Evolutionary conservation across 2,113 vertebrate species (phyloP).

Genomic region (Lutjanus erythropterus): DNA sequence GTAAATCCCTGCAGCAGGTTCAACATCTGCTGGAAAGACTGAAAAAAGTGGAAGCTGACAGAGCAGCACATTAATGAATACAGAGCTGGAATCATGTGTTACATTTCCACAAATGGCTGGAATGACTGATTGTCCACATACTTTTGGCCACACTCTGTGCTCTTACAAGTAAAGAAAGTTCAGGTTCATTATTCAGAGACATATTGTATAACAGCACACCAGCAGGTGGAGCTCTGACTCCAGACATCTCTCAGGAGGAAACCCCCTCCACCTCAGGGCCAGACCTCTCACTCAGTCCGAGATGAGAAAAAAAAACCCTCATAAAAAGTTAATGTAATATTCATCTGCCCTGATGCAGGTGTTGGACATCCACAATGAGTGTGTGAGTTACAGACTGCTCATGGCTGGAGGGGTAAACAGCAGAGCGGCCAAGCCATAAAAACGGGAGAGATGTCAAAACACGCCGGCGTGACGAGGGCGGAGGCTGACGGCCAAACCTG

Average conservation of each 20-base stretch:
- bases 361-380: slow-evolving; percentile 47
- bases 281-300: neutral
- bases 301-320: neutral
- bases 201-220: neutral
- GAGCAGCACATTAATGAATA: too few relatives aligned
- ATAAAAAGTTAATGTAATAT: slow-evolving; percentile 51
- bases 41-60: too few relatives aligned
- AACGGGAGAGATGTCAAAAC: slow-evolving; percentile 53
- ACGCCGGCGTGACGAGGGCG: slow-evolving; percentile 16
- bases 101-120: too few relatives aligned
- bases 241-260: slow-evolving; percentile 15
- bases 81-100: too few relatives aligned
- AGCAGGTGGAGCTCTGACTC: slow-evolving; percentile 74
- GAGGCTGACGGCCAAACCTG: slow-evolving; percentile 37
- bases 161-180: neutral
- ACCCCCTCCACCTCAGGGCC: neutral
- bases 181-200: neutral
- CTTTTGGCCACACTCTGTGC: too few relatives aligned
- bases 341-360: slow-evolving; percentile 44
- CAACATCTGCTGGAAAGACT: too few relatives aligned
- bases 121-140: neutral
- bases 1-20: too few relatives aligned
- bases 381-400: slow-evolving; percentile 34
- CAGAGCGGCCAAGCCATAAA: slow-evolving; percentile 38
- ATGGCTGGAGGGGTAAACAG: slow-evolving; percentile 58